A percentile compares a stretch with the other conserved stretches of the same genome.
Evolutionary conservation across 2,888 invertebrate genomes (phyloP).

Genomic region (Eupithecia vulgata): DNA sequence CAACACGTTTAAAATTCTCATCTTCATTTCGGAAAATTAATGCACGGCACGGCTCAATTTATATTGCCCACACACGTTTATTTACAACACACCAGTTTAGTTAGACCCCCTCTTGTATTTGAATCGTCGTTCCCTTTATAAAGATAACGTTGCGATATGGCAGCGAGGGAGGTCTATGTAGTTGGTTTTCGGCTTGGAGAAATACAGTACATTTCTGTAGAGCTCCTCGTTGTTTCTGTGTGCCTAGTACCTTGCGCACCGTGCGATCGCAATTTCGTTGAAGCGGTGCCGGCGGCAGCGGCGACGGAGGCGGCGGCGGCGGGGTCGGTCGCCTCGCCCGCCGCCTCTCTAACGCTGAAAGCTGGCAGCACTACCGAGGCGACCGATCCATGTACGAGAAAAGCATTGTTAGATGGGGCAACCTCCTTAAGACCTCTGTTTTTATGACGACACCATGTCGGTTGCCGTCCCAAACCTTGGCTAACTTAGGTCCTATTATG

Average conservation of each 20-base stretch:
- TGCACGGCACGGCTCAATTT: conserved; percentile 32
- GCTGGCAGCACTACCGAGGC: neutral
- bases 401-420: neutral
- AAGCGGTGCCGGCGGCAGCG: conserved; percentile 38
- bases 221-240: conserved; percentile 52
- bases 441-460: neutral
- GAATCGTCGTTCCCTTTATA: neutral
- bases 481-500: neutral
- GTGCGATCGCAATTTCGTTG: conserved; percentile 59
- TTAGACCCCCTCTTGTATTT: conserved; percentile 36
- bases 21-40: conserved; percentile 39
- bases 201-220: conserved; percentile 19
- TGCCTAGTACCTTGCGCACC: conserved; percentile 77
- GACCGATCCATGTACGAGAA: neutral
- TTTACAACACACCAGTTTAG: conserved; percentile 49
- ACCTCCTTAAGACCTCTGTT: neutral
- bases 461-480: neutral
- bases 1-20: conserved; percentile 32
- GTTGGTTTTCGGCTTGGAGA: conserved; percentile 6
- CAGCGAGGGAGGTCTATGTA: conserved; percentile 46
- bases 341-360: too few relatives aligned
- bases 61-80: conserved; percentile 47
- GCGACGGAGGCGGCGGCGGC: conserved; percentile 5
- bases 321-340: neutral
- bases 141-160: conserved; percentile 21